Base-by-base conservation (phyloP, 2,797 vertebrate species). In the Perodicticus potto region DNA sequence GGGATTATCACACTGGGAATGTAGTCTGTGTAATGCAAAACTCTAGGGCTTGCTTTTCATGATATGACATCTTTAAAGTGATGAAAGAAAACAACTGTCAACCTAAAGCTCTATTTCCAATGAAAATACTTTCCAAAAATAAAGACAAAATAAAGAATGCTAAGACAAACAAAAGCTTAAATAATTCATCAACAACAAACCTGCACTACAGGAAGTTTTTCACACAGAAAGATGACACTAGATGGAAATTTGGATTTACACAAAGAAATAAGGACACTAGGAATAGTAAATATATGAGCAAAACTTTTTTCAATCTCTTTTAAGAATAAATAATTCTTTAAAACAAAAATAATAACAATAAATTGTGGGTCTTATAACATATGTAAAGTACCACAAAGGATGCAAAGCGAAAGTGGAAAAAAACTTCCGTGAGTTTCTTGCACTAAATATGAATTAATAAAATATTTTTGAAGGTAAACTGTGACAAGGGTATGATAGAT, bases 41-140 rank as follows among this genome's bases (percentile, higher is more conserved):
- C 78, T 83, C 63, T 59, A 84, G 63, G 57, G 40, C 55, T 76
- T 80, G 80, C 76, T 84, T 94, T 93, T 86, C 84, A 86, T 61
- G 53, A 93, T 67, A 86, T 77, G 61, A 78, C 40, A 93, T 89
- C 59, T 95, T 93, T 82, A 81, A 91, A 61, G 49, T 89, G 63
- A 93, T 94, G 63, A 82, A 91, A 78, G 65, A 78, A 95, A 93
- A 92, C 40, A 90, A 94, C n/a, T 86, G 37, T 84, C 83, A 80
- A 91, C 74, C 59, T 70, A 95, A 80, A 94, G 95, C 80, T 94
- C 63, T 72, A 40, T 57, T 49, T 89, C 78, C 89, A 91, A 59
- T 73, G 59, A 85, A 97, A 96, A 89, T 80, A 89, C 83, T 91
- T 96, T 82, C 78, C 61, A 91, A 82, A 94, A 95, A 72, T 76